Percentiles rank a stretch among this genome's conserved stretches.
Evolutionary conservation across 2,797 vertebrate genomes (phyloP).

Genomic region (Gouania willdenowi): DNA sequence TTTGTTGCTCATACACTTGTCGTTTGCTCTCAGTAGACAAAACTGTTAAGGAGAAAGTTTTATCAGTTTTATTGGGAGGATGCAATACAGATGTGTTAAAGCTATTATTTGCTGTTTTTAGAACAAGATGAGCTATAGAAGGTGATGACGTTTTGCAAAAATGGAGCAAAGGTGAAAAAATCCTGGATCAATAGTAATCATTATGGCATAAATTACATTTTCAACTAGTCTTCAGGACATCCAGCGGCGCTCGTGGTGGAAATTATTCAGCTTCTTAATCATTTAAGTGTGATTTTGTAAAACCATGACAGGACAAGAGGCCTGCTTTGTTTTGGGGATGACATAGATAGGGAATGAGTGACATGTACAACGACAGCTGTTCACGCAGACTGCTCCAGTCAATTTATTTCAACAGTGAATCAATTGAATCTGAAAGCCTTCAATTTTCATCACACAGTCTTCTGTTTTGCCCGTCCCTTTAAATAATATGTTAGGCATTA

Average conservation of each 20-base stretch:
- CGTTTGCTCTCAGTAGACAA: constrained; percentile 9
- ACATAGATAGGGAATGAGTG: constrained; percentile 33
- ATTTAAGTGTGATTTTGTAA: constrained; percentile 1
- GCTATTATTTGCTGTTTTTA: neutral
- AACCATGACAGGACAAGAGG: constrained; percentile 13
- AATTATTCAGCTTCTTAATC: constrained; percentile 4
- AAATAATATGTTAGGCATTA: constrained; percentile 36
- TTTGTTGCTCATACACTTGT: constrained; percentile 5
- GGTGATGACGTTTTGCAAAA: too few species aligned
- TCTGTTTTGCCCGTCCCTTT: constrained; percentile 37
- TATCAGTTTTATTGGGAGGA: neutral
- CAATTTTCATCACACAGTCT: constrained; percentile 44
- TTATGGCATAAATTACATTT: too few species aligned
- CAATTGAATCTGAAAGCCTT: constrained; percentile 54
- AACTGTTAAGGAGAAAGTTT: neutral
- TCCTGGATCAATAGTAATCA: too few species aligned
- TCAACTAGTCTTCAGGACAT: too few species aligned
- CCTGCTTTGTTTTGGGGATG: constrained; percentile 13
- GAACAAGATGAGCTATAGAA: too few species aligned
- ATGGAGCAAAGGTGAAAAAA: too few species aligned
- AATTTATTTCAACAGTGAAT: constrained; percentile 59
- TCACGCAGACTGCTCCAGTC: constrained; percentile 45
- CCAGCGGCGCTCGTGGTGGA: neutral
- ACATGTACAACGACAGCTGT: constrained; percentile 51
- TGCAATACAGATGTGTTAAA: neutral